A percentile compares a stretch with the other conserved stretches of the same genome.
Evolutionary conservation across 2,113 vertebrate species (phyloP).

Genomic region (Tapirus terrestris): DNA sequence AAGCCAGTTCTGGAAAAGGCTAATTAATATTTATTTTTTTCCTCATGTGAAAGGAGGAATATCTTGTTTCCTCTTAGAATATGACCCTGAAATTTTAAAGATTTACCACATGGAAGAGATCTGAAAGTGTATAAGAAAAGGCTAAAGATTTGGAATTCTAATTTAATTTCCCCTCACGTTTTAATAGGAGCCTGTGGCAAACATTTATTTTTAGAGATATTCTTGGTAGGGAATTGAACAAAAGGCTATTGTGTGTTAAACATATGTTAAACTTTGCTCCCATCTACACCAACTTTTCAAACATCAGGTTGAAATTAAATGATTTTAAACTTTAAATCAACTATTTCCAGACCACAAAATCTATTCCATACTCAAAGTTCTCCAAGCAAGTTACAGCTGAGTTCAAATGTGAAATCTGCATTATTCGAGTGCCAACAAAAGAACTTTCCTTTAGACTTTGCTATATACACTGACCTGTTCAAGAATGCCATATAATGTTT

Average conservation of each 20-base stretch:
- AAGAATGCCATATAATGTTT: conserved; percentile 9
- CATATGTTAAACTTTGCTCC: not conserved
- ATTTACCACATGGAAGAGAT: conserved; percentile 81
- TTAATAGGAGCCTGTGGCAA: conserved; percentile 72
- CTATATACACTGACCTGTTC: not conserved
- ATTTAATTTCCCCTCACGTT: conserved; percentile 79
- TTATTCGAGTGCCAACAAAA: conserved; percentile 30
- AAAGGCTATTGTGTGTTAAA: conserved; percentile 54
- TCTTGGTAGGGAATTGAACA: conserved; percentile 40
- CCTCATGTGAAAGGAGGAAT: conserved; percentile 58
- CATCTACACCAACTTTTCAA: conserved; percentile 16
- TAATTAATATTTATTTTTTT: conserved; percentile 73
- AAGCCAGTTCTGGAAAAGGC: conserved; percentile 42
- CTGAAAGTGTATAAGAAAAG: conserved; percentile 67
- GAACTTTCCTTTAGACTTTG: conserved; percentile 34
- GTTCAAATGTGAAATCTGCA: conserved; percentile 61
- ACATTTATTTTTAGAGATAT: conserved; percentile 70
- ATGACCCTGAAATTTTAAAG: conserved; percentile 60
- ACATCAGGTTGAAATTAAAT: conserved; percentile 67
- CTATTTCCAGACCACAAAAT: conserved; percentile 67
- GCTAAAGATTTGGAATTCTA: conserved; percentile 74
- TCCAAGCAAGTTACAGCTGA: conserved; percentile 21
- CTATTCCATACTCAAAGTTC: conserved; percentile 41
- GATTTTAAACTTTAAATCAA: conserved; percentile 53
- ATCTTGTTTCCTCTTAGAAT: conserved; percentile 71